Conservation (phyloP, 2,888 invertebrate species). For the Teleogryllus oceanicus region DNA sequence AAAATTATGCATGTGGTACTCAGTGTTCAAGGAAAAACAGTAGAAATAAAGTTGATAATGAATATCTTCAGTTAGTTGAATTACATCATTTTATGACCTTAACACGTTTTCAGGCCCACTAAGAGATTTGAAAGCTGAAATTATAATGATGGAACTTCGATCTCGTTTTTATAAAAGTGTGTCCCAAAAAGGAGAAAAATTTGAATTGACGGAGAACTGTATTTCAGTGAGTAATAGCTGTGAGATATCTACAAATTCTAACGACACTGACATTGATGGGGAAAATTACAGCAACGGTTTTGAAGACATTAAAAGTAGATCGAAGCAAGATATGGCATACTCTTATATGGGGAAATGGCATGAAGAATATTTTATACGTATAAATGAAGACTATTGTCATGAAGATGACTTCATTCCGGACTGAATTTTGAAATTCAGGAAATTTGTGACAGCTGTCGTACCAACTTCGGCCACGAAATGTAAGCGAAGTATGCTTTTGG, state of each 20-base stretch:
- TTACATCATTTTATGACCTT: too few relatives aligned
- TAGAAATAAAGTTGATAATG: too few relatives aligned
- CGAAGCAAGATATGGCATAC: not conserved
- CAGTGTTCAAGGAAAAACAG: too few relatives aligned
- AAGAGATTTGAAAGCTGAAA: not conserved
- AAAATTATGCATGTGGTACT: too few relatives aligned
- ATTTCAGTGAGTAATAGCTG: not conserved
- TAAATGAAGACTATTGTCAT: not conserved
- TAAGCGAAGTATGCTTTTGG: too few relatives aligned
- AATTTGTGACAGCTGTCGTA: too few relatives aligned
- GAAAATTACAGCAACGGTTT: not conserved
- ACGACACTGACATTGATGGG: not conserved
- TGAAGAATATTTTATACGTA: not conserved
- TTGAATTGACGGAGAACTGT: not conserved
- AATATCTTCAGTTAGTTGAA: too few relatives aligned
- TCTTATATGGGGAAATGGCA: not conserved
- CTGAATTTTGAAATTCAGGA: too few relatives aligned
- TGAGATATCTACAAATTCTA: not conserved
- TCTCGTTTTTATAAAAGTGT: not conserved
- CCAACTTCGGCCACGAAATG: too few relatives aligned
- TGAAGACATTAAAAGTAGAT: not conserved
- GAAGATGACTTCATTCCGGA: not conserved
- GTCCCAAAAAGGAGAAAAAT: not conserved
- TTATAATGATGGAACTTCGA: not conserved
- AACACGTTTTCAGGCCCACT: not conserved